Evolutionary conservation across 92 coral and sea anemone species (phyloP), one percentile per base, ranked within the genome.

Genomic region (Paragorgia papillata): DNA sequence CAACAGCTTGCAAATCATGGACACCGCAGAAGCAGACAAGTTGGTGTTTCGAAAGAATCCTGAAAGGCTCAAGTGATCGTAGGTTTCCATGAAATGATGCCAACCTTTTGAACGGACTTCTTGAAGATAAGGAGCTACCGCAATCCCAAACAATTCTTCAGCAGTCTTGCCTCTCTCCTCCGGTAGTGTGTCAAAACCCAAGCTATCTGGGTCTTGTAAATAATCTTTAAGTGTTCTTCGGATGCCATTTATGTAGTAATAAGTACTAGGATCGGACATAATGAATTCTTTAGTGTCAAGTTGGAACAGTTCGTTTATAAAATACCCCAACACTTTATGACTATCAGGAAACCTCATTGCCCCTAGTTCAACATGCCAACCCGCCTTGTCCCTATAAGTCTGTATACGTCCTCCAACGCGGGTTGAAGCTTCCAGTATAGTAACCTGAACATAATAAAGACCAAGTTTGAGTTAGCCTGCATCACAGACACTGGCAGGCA

Each of bases 381-480:
- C 66, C 26, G 66, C 66, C 66, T 60, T 60, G 39, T 60, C 66
- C 32, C 66, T 27, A 60, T 60, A 60, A 30, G 66, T 60, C 35
- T 8, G 6, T 10, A 60, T 18, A 1, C 66, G 32, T 60, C 66
- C 66, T 8, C 66, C 66, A 25, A 60, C 66, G 26, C 28, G 66
- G 26, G 20, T 29, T 19, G 66, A 60, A 32, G 66, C 66, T 60
- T 60, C 66, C 9, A 60, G 66, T 25, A 60, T 60, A 15, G 39
- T 60, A 18, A 60, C 66, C 66, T 60, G n/a, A 24, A 60, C 43
- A 37, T 4, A 37, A 37, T 4, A 37, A 4, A 37, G 10, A 37
- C 43, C n/a, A n/a, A n/a, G n/a, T n/a, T n/a, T n/a, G n/a, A n/a
- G n/a, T n/a, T n/a, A n/a, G n/a, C n/a, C n/a, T n/a, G n/a, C n/a